A percentile compares a stretch with the other conserved stretches of the same genome.
phyloP scores from a whole-genome alignment of 1,140 invertebrate species.

The Drosophila auraria region DNA sequence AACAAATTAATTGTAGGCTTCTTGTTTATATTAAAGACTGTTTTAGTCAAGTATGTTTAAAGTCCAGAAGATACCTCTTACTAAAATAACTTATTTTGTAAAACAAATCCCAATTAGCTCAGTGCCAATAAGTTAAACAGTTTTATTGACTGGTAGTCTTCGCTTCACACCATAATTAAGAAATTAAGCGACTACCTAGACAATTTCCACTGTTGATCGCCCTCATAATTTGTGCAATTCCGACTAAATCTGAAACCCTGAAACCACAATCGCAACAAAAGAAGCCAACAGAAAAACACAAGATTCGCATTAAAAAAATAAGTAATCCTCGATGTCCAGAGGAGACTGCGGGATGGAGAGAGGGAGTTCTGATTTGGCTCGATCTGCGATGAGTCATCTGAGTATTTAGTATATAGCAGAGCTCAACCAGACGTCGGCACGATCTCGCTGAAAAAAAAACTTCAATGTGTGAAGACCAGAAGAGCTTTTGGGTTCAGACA shows the following conservation, averaged over 20 bases:
- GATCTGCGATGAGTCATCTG: constrained; percentile 28
- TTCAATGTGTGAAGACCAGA: constrained; percentile 12
- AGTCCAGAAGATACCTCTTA: no score
- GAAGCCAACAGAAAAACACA: constrained; percentile 63
- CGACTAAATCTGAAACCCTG: constrained; percentile 34
- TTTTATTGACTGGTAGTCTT: constrained; percentile 13
- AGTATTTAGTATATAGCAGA: constrained; percentile 16
- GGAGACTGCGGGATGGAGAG: background rate
- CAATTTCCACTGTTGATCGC: constrained; percentile 35
- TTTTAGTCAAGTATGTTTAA: no score
- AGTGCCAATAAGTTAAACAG: constrained; percentile 11
- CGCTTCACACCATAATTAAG: constrained; percentile 55
- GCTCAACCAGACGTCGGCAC: constrained; percentile 27
- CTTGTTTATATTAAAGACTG: background rate
- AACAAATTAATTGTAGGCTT: background rate
- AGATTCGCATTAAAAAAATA: constrained; percentile 65
- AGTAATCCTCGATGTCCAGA: constrained; percentile 8
- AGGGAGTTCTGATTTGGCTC: constrained; percentile 7
- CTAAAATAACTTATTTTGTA: background rate
- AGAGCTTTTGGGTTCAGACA: constrained; percentile 36
- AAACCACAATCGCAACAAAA: constrained; percentile 34
- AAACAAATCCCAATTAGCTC: no score
- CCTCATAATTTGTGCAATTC: constrained; percentile 67
- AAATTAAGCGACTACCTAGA: constrained; percentile 51
- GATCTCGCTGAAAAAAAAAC: constrained; percentile 13